Evolutionary conservation across 2,797 vertebrate genomes (phyloP).

Genomic region (Chromis chromis): DNA sequence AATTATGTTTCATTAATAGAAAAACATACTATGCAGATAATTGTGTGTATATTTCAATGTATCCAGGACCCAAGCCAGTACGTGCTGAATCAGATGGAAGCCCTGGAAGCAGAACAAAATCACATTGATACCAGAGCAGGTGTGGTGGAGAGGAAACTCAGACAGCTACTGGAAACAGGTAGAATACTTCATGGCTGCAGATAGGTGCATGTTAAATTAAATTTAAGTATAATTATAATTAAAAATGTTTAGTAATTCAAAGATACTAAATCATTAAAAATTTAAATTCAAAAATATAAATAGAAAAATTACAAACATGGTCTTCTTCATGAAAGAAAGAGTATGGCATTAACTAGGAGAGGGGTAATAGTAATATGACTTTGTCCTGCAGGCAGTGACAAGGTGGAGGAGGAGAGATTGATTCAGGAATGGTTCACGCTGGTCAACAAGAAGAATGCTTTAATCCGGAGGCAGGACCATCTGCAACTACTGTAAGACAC

Average conservation of each 20-base stretch:
- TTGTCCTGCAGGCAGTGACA: constrained; percentile 84
- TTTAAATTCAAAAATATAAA: not conserved
- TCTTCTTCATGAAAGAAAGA: not conserved
- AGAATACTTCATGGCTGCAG: not conserved
- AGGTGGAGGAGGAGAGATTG: constrained; percentile 88
- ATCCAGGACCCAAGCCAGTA: constrained; percentile 90
- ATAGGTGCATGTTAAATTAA: not conserved
- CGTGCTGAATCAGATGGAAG: constrained; percentile 89
- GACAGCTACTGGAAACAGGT: constrained; percentile 91
- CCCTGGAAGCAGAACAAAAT: constrained; percentile 89
- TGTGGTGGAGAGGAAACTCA: constrained; percentile 88
- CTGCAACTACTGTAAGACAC: constrained; percentile 91
- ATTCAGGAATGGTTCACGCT: constrained; percentile 95
- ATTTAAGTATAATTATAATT: not conserved
- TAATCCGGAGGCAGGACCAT: constrained; percentile 93
- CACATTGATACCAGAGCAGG: constrained; percentile 89
- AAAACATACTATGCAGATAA: not conserved
- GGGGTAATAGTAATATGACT: not conserved
- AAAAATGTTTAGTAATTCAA: not conserved
- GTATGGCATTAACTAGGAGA: not conserved
- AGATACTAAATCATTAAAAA: not conserved
- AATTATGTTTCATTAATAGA: not conserved
- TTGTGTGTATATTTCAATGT: constrained; percentile 8
- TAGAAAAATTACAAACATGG: too few relatives aligned
- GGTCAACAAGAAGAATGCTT: constrained; percentile 94